Evolutionary conservation across 2,113 vertebrate genomes (phyloP), one percentile per base, ranked within the genome.

Genomic region (Chlamydotis undulata): DNA sequence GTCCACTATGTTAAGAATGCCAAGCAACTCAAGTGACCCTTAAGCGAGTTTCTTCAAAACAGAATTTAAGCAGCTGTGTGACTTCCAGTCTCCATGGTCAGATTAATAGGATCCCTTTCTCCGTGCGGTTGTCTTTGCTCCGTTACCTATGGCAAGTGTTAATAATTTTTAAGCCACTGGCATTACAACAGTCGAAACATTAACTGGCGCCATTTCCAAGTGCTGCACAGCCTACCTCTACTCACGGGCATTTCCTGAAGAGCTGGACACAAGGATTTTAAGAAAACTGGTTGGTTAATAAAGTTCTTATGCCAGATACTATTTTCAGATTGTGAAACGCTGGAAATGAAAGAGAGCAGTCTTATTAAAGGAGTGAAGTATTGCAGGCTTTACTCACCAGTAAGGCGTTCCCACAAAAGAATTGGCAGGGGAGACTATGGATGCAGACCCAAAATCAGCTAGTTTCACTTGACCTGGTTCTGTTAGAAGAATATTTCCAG

Each of bases 371-470:
- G 26, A 45, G 43, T 69, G 28, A 55, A 59, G n/a, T 26, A 41
- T 33, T 74, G 33, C 73, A 81, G 52, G 73, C 11, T 94, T 80
- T 85, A 98, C 99, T 97, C 97, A 99, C 99, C 99, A 99, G 97
- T 99, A 99, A 97, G 99, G 99, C 41, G 99, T 99, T 97, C 99
- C 99, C 95, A 99, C 99, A 45, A 99, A 99, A 94, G 99, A 99
- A 95, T 99, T 99, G 98, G 99, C 99, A 98, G 99, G 99, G 95
- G 99, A 99, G 85, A 98, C 98, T 97, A 99, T 99, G 82, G 99
- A 99, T 70, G 99, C 99, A n/a, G 99, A 99, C 95, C 99, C 99
- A 97, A 99, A 99, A 97, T 99, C 99, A 57, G 99, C 99, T 59
- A 99, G 98, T 96, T 99, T 99, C 97, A 99, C 99, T 97, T 99